Conservation (phyloP, 2,113 vertebrate genomes). For the Lethenteron reissneri region DNA sequence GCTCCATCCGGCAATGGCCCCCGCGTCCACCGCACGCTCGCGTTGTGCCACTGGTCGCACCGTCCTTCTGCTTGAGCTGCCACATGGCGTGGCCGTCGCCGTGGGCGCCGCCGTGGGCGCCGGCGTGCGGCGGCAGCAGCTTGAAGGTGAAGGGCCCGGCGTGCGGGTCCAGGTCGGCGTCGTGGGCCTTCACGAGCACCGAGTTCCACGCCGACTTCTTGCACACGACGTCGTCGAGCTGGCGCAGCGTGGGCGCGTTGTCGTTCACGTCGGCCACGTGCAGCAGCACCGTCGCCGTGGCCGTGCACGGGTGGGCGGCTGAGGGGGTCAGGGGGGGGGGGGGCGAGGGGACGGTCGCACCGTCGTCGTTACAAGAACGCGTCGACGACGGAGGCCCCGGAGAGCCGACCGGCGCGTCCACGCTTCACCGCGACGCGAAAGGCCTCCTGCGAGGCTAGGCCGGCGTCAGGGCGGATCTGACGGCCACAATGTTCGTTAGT, state of each 20-base stretch:
- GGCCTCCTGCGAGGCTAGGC: too few relatives aligned
- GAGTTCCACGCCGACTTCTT: conserved; percentile 2
- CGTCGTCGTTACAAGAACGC: too few relatives aligned
- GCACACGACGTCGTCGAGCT: neutral
- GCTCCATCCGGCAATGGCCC: too few relatives aligned
- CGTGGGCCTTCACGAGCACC: neutral
- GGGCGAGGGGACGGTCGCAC: too few relatives aligned
- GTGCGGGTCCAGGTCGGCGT: neutral
- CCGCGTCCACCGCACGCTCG: too few relatives aligned
- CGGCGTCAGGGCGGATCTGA: too few relatives aligned
- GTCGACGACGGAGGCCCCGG: too few relatives aligned
- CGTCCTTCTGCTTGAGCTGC: neutral
- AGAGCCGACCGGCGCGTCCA: too few relatives aligned
- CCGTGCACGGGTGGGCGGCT: conserved; percentile 4
- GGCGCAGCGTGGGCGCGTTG: neutral
- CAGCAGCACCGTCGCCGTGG: conserved; percentile 5
- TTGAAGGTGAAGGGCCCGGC: neutral
- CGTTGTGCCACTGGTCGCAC: neutral
- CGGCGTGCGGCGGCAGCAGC: neutral
- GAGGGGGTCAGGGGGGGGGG: too few relatives aligned
- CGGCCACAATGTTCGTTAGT: too few relatives aligned
- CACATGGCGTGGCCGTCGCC: neutral
- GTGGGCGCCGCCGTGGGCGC: neutral
- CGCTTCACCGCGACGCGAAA: too few relatives aligned
- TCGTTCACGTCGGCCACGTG: conserved; percentile 5